These are phyloP conservation scores for Scolopax mira DNA, from an alignment of 2,113 vertebrate species.

Conservation along the genomic window DNA sequence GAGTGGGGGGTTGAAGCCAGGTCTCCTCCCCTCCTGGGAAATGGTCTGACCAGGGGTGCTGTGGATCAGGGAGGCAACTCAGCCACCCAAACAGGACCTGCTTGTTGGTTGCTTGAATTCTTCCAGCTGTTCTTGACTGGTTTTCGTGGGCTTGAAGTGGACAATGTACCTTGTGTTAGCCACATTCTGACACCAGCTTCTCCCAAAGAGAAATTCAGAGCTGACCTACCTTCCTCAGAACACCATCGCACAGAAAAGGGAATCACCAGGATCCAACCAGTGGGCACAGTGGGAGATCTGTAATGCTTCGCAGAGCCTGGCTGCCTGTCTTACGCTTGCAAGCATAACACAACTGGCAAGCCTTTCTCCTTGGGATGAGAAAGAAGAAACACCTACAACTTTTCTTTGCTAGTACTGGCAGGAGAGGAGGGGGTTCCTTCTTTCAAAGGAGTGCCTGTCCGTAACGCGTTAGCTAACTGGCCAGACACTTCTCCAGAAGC, in stretches of 20 bases:
- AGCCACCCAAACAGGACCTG: fast-evolving
- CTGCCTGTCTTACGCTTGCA: not conserved
- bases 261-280: not conserved
- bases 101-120: not conserved
- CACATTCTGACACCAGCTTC: not conserved
- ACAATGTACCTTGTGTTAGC: not conserved
- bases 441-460: not conserved
- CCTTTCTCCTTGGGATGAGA: not conserved
- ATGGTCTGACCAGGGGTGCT: not conserved
- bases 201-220: not conserved
- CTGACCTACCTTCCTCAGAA: not conserved
- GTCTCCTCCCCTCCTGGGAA: not conserved
- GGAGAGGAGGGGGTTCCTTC: not conserved
- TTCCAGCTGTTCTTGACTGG: not conserved
- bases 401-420: not conserved
- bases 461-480: not conserved
- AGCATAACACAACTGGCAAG: not conserved
- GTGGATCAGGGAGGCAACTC: not conserved
- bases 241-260: not conserved
- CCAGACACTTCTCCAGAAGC: not conserved
- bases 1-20: not conserved
- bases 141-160: not conserved
- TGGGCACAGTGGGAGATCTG: not conserved
- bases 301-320: not conserved
- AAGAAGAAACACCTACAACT: not conserved